phyloP scores from a whole-genome alignment of 2,113 vertebrate genomes.

The Seriola aureovittata region DNA sequence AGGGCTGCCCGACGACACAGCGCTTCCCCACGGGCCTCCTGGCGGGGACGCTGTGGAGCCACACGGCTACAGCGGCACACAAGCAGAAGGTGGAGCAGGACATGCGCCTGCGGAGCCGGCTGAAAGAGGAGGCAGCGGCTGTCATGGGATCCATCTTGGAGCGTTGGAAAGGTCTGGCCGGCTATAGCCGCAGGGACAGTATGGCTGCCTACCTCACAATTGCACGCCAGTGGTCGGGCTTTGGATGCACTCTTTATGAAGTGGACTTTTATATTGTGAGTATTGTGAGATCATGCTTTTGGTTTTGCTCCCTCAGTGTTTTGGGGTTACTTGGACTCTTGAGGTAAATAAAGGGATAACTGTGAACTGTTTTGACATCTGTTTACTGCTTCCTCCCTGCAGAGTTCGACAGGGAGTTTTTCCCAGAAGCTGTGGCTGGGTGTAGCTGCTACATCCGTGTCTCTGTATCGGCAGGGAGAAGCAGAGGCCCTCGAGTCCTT shows the following conservation, averaged over 20 bases:
- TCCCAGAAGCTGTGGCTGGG: slow-evolving; percentile 92
- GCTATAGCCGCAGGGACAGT: slow-evolving; percentile 90
- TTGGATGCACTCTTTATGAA: slow-evolving; percentile 94
- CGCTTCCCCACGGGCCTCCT: slow-evolving; percentile 86
- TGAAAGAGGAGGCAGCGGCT: slow-evolving; percentile 87
- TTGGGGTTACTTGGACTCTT: background rate
- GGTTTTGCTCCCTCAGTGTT: background rate
- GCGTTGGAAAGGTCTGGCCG: slow-evolving; percentile 91
- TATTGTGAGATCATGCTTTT: slow-evolving; percentile 17
- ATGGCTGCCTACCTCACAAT: slow-evolving; percentile 92
- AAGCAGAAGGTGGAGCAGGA: slow-evolving; percentile 89
- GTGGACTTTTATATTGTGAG: slow-evolving; percentile 93
- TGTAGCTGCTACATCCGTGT: slow-evolving; percentile 90
- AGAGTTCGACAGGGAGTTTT: slow-evolving; percentile 88
- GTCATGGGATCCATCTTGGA: slow-evolving; percentile 90
- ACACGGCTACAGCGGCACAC: slow-evolving; percentile 77
- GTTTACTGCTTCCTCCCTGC: slow-evolving; percentile 38
- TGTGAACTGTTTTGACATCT: slow-evolving; percentile 32
- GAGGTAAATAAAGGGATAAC: background rate
- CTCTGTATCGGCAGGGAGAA: slow-evolving; percentile 91
- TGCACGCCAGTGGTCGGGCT: slow-evolving; percentile 93
- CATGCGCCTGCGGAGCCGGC: slow-evolving; percentile 82
- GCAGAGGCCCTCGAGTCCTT: slow-evolving; percentile 91
- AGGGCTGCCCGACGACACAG: slow-evolving; percentile 74
- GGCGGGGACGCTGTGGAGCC: slow-evolving; percentile 89